Percentiles rank a stretch among this genome's conserved stretches.
Evolutionary conservation across 2,888 invertebrate species (phyloP).

Genomic region (Hydrotaea cyrtoneurina): DNA sequence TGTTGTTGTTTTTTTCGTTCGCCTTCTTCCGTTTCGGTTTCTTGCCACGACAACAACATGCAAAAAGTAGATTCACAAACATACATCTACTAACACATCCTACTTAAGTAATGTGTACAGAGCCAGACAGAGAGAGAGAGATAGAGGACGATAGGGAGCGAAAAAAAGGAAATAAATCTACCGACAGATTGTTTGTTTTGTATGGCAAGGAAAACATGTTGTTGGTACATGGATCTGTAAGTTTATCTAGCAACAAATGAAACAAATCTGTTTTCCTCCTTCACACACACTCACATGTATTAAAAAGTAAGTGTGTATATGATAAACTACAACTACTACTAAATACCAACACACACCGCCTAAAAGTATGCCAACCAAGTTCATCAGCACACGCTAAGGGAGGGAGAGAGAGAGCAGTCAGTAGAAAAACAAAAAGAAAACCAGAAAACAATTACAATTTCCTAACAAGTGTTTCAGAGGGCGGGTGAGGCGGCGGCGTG

Average conservation of each 20-base stretch:
- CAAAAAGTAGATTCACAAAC: not conserved
- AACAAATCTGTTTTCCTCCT: slow-evolving; percentile 14
- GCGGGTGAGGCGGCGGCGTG: not conserved
- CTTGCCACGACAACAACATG: not conserved
- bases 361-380: slow-evolving; percentile 30
- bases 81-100: not conserved
- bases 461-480: not conserved
- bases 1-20: no score
- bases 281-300: not conserved
- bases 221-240: slow-evolving; percentile 4
- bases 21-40: not conserved
- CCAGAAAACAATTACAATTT: not conserved
- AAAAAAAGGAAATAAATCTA: slow-evolving; percentile 8
- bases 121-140: not conserved
- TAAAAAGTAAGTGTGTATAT: not conserved
- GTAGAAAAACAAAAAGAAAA: not conserved
- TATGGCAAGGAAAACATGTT: slow-evolving; percentile 6
- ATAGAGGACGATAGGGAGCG: not conserved
- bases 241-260: slow-evolving; percentile 27
- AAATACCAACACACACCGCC: not conserved
- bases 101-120: not conserved
- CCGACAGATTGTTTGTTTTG: slow-evolving; percentile 12
- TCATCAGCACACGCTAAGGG: not conserved
- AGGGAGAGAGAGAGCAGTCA: no score
- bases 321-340: not conserved